phyloP scores from a whole-genome alignment of 2,888 invertebrate genomes.

The Unio pictorum region DNA sequence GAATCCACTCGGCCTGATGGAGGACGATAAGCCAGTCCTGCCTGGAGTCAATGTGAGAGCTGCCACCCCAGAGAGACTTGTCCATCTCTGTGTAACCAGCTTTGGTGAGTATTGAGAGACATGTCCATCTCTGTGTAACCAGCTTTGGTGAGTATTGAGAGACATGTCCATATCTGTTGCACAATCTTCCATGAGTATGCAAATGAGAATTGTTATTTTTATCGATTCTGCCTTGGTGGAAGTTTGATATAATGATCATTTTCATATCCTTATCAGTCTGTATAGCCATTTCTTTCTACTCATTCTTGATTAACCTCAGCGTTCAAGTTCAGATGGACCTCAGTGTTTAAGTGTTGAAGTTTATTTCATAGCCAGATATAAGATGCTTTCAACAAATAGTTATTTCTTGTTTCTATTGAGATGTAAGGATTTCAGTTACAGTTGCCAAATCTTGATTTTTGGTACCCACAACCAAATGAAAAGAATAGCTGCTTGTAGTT shows the following conservation, averaged over 20 bases:
- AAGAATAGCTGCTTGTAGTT: no score
- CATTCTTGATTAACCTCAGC: not conserved
- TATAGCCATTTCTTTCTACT: not conserved
- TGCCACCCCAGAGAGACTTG: constrained; percentile 70
- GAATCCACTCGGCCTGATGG: constrained; percentile 46
- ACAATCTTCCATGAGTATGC: no score
- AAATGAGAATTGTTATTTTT: not conserved
- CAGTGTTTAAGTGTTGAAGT: not conserved
- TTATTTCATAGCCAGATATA: not conserved
- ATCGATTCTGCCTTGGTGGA: not conserved
- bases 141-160: constrained; percentile 69
- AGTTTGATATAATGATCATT: not conserved
- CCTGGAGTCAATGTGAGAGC: constrained; percentile 64
- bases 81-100: constrained; percentile 69
- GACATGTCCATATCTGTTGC: no score
- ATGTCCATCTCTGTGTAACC: constrained; percentile 68
- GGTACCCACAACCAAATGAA: no score
- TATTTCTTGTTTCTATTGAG: no score
- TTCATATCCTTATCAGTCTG: not conserved
- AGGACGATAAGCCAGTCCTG: constrained; percentile 65
- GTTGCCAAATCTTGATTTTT: no score
- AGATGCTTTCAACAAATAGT: no score
- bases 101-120: constrained; percentile 67
- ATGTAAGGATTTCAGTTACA: no score
- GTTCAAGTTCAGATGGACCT: not conserved